A percentile compares a stretch with the other conserved stretches of the same genome.
Conservation (phyloP, 1,140 invertebrate genomes). For the Drosophila pseudoananassae region DNA sequence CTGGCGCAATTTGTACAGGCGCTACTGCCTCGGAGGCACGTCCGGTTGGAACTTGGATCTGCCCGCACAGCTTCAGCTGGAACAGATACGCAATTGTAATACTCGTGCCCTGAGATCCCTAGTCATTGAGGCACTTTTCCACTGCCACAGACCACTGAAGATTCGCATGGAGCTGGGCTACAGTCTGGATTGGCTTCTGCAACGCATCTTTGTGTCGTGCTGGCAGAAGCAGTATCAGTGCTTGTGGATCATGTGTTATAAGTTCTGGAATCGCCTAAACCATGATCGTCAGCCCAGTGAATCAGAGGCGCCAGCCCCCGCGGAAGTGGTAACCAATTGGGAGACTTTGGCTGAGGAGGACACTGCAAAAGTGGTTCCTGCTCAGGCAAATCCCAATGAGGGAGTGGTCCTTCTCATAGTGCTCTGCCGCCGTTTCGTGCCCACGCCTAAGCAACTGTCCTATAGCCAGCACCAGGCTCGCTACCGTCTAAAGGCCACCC, state of each 20-base stretch:
- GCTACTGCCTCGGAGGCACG: constrained; percentile 44
- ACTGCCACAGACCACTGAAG: constrained; percentile 60
- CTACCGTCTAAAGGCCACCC: constrained; percentile 46
- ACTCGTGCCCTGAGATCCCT: constrained; percentile 35
- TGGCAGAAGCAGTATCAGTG: constrained; percentile 54
- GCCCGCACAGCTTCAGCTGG: constrained; percentile 59
- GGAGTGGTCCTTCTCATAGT: constrained; percentile 63
- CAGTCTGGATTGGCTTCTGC: constrained; percentile 59
- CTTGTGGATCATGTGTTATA: constrained; percentile 72
- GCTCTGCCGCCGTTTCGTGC: constrained; percentile 55
- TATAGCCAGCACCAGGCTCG: constrained; percentile 50
- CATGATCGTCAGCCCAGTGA: not conserved
- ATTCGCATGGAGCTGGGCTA: constrained; percentile 54
- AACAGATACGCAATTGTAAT: constrained; percentile 58
- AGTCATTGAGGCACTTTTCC: constrained; percentile 62
- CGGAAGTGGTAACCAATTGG: constrained; percentile 48
- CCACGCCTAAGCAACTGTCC: constrained; percentile 51
- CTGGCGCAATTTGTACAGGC: constrained; percentile 68
- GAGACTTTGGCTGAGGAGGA: constrained; percentile 39
- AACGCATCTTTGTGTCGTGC: constrained; percentile 55
- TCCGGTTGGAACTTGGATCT: constrained; percentile 56
- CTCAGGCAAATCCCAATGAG: constrained; percentile 30
- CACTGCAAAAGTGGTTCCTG: not conserved
- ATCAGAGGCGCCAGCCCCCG: not conserved
- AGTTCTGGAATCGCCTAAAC: constrained; percentile 45